Evolutionary conservation across 2,888 invertebrate genomes (phyloP).

Genomic region (Scaptomyza tumidula): DNA sequence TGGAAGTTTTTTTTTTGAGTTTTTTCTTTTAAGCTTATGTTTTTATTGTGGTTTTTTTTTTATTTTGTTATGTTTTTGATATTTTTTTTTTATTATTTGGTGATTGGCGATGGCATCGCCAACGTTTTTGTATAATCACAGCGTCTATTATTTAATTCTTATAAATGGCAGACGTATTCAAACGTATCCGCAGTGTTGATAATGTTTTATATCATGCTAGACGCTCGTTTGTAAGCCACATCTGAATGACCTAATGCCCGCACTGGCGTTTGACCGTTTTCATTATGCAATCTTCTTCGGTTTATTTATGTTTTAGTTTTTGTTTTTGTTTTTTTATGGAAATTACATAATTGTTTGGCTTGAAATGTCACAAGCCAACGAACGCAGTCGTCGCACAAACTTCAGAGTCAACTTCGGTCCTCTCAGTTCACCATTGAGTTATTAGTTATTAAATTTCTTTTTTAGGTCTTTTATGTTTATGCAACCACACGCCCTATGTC

Average conservation of each 20-base stretch:
- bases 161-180: constrained; percentile 29
- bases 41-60: constrained; percentile 16
- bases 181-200: constrained; percentile 28
- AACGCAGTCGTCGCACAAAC: constrained; percentile 43
- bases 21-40: not conserved
- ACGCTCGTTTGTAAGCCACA: constrained; percentile 66
- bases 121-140: constrained; percentile 22
- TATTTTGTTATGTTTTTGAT: constrained; percentile 30
- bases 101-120: constrained; percentile 45
- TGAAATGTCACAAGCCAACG: constrained; percentile 76
- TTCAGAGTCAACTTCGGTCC: constrained; percentile 13
- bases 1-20: constrained; percentile 12
- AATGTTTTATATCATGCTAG: constrained; percentile 70
- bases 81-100: constrained; percentile 21
- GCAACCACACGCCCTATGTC: constrained; percentile 31
- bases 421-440: constrained; percentile 53
- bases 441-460: constrained; percentile 72
- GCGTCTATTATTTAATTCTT: constrained; percentile 55
- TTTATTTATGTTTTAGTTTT: constrained; percentile 42
- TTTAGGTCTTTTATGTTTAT: constrained; percentile 43
- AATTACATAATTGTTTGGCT: constrained; percentile 71
- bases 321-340: constrained; percentile 26
- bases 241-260: constrained; percentile 50
- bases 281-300: constrained; percentile 48
- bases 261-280: constrained; percentile 42